Base-by-base conservation (phyloP, 64 coral and sea anemone genomes). In the Cladopsammia gracilis region DNA sequence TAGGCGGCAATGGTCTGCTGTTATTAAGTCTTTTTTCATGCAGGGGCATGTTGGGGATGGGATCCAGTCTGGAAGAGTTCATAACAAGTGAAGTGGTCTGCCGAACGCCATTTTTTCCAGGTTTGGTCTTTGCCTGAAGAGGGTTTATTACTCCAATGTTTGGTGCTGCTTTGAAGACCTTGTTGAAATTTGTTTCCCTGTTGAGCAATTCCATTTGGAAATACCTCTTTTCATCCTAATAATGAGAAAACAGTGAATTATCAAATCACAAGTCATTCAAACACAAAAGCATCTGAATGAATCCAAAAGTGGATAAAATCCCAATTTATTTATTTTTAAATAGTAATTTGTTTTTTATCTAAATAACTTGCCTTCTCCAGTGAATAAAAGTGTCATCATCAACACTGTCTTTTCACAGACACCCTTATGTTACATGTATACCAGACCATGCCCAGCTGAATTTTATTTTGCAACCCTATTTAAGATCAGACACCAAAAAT, bases 181-280 rank as follows among this genome's bases (percentile, higher is more conserved):
- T 98, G 85, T 98, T 98, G 71, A 98, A 98, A 66, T 98, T 98
- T 48, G 96, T 98, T 74, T 98, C 96, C 51, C 96, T 89, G 96
- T 98, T 98, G 54, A 98, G 76, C 19, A 98, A 79, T 64, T 98
- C 96, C 65, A 98, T 47, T 75, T 98, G 96, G 53, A 95, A 98
- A 85, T 98, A 98, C 10, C 96, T 75, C 78, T 98, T 98, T 57
- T 98, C 96, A 74, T 98, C 96, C 93, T 98, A 46, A 71, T 49
- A 70, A 86, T 70, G 43, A 25, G 48, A 57, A 26, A 47, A 43
- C 6, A 34, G 51, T 43, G 1, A 61, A 1, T 20, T 76, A 1
- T 47, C 12, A 46, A 49, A 5, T 13, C 7, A 56, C 53, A 56
- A 56, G 12, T 7, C 12, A 12, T 1, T 56, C 7, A 1, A 3